Conservation (phyloP, 2,797 vertebrate genomes). For the Mionectes olivaceus region DNA sequence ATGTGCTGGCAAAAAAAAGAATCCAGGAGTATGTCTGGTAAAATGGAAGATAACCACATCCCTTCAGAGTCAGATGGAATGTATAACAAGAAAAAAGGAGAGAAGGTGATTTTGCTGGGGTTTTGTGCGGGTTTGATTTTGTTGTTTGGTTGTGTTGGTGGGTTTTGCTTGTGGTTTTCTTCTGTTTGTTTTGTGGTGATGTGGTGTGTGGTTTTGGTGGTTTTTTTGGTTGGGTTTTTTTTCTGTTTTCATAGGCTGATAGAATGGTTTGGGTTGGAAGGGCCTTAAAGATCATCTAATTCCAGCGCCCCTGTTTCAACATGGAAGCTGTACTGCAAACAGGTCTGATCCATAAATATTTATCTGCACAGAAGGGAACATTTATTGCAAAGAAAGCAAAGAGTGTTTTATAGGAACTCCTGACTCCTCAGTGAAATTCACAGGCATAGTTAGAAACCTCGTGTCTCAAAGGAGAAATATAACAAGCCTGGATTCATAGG, state of each 20-base stretch:
- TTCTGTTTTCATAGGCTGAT: not conserved
- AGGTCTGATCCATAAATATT: not conserved
- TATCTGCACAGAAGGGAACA: not conserved
- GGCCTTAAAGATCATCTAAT: not conserved
- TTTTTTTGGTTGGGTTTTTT: not conserved
- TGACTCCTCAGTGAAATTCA: not conserved
- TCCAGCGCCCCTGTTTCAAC: not conserved
- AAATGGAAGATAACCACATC: not conserved
- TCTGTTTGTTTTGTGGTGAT: not conserved
- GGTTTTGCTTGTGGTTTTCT: not conserved
- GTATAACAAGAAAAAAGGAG: not conserved
- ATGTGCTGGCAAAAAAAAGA: not conserved
- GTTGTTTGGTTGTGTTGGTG: not conserved
- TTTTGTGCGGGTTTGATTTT: fast-evolving
- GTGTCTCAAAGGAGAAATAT: not conserved
- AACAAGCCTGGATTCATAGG: not conserved
- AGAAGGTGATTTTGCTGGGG: fast-evolving
- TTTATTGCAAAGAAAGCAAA: not conserved
- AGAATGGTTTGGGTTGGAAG: not conserved
- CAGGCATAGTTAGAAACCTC: not conserved
- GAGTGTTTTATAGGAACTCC: not conserved
- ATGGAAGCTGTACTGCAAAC: not conserved
- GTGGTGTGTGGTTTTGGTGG: not conserved
- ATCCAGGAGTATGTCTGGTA: not conserved
- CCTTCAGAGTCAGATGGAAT: not conserved